These are phyloP conservation scores for Phlogophora meticulosa DNA, from an alignment of 2,888 invertebrate species.

Conservation along the genomic window DNA sequence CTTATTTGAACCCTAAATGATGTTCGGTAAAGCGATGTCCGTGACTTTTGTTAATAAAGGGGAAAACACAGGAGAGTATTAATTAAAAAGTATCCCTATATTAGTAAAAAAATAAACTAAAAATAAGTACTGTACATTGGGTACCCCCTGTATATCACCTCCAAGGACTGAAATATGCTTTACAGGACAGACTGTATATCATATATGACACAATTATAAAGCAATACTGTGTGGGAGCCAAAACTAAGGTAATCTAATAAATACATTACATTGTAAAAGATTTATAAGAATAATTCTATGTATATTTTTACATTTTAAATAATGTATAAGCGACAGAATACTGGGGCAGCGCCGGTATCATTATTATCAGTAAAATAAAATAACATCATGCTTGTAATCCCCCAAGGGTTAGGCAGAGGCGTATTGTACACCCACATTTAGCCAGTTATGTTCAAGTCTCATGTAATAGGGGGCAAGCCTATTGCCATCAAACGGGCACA, in stretches of 20 bases:
- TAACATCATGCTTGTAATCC: no score
- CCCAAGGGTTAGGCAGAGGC: no score
- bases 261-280: constrained; percentile 6
- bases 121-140: no score
- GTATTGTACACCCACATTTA: no score
- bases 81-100: no score
- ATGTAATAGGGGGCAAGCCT: no score
- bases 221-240: constrained; percentile 16
- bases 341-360: not conserved
- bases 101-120: no score
- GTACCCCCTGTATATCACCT: not conserved
- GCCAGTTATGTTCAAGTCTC: no score
- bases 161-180: not conserved
- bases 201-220: constrained; percentile 1
- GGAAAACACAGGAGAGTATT: no score
- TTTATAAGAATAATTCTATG: constrained; percentile 4
- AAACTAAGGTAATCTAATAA: not conserved
- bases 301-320: not conserved
- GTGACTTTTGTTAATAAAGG: not conserved
- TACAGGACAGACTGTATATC: not conserved
- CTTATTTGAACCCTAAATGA: constrained; percentile 1
- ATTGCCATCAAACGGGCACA: no score
- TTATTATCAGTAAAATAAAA: not conserved
- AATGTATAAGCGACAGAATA: not conserved
- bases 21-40: constrained; percentile 1